These are phyloP conservation scores for Aleadryas rufinucha DNA, from an alignment of 2,113 vertebrate species.

Conservation along the genomic window DNA sequence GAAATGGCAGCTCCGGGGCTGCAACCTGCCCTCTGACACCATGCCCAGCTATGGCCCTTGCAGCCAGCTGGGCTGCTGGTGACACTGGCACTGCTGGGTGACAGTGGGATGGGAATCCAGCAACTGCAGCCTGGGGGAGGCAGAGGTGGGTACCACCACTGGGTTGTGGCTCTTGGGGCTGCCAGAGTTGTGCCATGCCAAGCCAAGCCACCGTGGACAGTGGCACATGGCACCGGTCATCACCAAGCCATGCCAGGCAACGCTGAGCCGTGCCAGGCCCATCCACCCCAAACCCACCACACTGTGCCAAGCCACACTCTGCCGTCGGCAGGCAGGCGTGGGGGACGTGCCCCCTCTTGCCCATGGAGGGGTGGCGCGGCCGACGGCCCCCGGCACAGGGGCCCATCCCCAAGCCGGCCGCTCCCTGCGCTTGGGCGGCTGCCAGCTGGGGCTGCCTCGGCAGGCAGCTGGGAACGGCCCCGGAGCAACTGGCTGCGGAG, in stretches of 20 bases:
- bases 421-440: conserved; percentile 50
- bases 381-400: conserved; percentile 11
- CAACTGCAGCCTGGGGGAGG: background rate
- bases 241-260: background rate
- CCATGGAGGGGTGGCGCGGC: background rate
- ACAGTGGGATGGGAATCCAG: background rate
- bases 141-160: background rate
- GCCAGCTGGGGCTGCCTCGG: conserved; percentile 55
- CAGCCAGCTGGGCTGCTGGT: background rate
- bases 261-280: accelerated
- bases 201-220: accelerated
- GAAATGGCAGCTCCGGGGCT: accelerated
- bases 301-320: background rate
- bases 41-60: background rate
- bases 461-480: conserved; percentile 41
- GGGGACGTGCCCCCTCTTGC: conserved; percentile 46
- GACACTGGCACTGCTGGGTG: background rate
- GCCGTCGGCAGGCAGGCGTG: background rate
- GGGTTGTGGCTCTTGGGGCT: background rate
- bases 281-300: background rate
- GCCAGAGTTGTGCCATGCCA: background rate
- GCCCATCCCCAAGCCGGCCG: conserved; percentile 49
- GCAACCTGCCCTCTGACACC: background rate
- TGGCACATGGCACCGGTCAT: background rate
- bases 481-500: conserved; percentile 27